These are phyloP conservation scores for Limnodromus scolopaceus DNA, from an alignment of 2,797 vertebrate species.

Conservation along the genomic window DNA sequence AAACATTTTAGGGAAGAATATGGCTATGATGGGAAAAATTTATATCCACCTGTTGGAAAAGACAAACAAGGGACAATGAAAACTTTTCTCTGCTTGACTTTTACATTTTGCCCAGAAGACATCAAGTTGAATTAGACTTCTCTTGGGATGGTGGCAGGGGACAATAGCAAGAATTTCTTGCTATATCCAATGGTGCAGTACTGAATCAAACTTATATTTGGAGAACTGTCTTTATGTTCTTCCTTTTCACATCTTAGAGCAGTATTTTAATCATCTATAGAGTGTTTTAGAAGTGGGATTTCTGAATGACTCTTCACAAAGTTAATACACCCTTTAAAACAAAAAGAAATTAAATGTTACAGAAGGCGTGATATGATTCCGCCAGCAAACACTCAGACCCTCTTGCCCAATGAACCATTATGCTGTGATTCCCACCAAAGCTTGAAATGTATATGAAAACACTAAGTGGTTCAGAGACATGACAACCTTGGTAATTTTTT, in stretches of 20 bases:
- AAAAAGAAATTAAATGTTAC: background rate
- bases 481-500: background rate
- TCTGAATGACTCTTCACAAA: background rate
- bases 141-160: background rate
- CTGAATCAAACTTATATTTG: background rate
- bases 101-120: background rate
- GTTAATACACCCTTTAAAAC: background rate
- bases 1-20: background rate
- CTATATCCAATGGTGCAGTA: fast-evolving
- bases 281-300: background rate
- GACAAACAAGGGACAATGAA: background rate
- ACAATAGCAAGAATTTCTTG: background rate
- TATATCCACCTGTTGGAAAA: background rate
- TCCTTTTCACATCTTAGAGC: background rate
- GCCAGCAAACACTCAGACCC: background rate
- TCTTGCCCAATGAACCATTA: background rate
- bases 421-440: background rate
- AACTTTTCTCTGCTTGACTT: background rate
- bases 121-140: background rate
- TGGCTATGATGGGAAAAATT: background rate
- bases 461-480: background rate
- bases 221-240: background rate
- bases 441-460: background rate
- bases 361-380: background rate
- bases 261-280: background rate